A percentile compares a stretch with the other conserved stretches of the same genome.
Conservation (phyloP, 1,140 invertebrate species). For the Drosophila sp. region DNA sequence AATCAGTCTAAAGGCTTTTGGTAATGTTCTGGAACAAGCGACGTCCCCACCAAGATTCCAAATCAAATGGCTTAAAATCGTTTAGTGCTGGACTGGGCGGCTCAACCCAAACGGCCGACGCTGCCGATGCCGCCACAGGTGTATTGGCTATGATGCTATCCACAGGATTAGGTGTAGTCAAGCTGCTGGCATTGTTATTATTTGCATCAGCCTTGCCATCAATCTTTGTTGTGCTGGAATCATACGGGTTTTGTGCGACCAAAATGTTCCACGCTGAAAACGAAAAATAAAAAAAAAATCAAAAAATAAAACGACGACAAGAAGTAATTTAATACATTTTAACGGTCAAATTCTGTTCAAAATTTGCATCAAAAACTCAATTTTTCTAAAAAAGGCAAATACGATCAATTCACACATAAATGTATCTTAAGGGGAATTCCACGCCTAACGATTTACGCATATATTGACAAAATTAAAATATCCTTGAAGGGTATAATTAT, state of each 20-base stretch:
- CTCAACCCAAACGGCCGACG: constrained; percentile 89
- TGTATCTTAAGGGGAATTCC: too few relatives aligned
- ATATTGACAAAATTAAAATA: too few relatives aligned
- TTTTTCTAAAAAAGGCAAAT: too few relatives aligned
- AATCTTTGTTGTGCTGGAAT: constrained; percentile 56
- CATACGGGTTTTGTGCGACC: constrained; percentile 82
- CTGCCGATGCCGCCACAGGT: constrained; percentile 48
- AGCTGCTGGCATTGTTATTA: constrained; percentile 66
- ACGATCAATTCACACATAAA: too few relatives aligned
- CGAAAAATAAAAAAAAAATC: too few relatives aligned
- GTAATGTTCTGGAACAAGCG: constrained; percentile 92
- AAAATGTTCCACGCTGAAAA: constrained; percentile 80
- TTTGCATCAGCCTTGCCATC: constrained; percentile 72
- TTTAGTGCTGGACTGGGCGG: constrained; percentile 88
- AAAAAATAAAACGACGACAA: too few relatives aligned
- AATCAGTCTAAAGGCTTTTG: constrained; percentile 87
- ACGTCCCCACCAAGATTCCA: constrained; percentile 95
- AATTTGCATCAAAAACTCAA: too few relatives aligned
- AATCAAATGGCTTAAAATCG: constrained; percentile 94
- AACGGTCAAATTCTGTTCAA: too few relatives aligned
- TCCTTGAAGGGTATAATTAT: too few relatives aligned
- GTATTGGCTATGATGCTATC: constrained; percentile 66
- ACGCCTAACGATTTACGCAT: too few relatives aligned
- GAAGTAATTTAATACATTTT: too few relatives aligned
- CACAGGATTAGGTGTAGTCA: constrained; percentile 43